A percentile compares a stretch with the other conserved stretches of the same genome.
Evolutionary conservation across 2,797 vertebrate genomes (phyloP).

Genomic region (Arrhamphus sclerolepis): DNA sequence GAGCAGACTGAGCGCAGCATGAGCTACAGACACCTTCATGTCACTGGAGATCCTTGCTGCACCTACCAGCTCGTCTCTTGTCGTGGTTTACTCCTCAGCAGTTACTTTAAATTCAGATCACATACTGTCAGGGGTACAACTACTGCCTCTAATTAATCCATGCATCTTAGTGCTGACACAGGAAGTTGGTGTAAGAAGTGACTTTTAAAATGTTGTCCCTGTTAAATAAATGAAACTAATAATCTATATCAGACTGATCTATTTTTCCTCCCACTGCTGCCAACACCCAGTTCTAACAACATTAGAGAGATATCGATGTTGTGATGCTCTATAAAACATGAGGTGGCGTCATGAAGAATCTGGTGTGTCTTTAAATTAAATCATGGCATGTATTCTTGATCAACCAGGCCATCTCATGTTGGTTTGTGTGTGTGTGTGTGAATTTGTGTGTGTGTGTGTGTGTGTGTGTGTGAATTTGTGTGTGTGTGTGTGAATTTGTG

Average conservation of each 20-base stretch:
- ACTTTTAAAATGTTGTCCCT: conserved; percentile 33
- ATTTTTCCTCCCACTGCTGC: conserved; percentile 20
- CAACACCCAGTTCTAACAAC: conserved; percentile 26
- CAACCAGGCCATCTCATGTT: not conserved
- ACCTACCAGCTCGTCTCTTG: too few relatives aligned
- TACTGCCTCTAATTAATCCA: too few relatives aligned
- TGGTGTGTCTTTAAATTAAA: conserved; percentile 25
- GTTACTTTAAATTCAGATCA: too few relatives aligned
- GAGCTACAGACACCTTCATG: too few relatives aligned
- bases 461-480: conserved; percentile 21
- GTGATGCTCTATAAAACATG: conserved; percentile 61
- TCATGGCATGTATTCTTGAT: conserved; percentile 11
- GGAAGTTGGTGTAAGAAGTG: too few relatives aligned
- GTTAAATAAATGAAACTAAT: conserved; percentile 42
- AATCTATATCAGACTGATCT: conserved; percentile 51
- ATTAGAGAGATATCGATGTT: conserved; percentile 58
- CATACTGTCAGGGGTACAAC: too few relatives aligned
- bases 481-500: conserved; percentile 16
- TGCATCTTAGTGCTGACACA: too few relatives aligned
- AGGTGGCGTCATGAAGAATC: conserved; percentile 3
- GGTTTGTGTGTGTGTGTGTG: not conserved
- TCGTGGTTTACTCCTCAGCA: too few relatives aligned
- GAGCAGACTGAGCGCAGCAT: too few relatives aligned
- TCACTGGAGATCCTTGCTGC: too few relatives aligned
- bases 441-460: too few relatives aligned